Conservation (phyloP, 1,140 invertebrate genomes). For the Caerostris extrusa region DNA sequence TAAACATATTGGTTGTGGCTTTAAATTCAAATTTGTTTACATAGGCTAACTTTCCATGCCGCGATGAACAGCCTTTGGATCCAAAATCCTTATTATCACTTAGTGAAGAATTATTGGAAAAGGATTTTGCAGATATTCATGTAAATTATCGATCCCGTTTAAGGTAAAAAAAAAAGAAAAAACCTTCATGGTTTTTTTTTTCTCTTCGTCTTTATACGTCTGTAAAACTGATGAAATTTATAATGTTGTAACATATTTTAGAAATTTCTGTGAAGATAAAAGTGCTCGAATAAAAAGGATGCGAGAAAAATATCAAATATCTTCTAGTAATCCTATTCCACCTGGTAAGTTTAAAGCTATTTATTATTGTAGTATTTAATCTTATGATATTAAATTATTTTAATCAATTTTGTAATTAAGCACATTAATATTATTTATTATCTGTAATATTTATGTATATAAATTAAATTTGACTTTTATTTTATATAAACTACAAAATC, state of each 20-base stretch:
- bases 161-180: background rate
- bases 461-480: no score
- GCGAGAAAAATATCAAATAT: background rate
- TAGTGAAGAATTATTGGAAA: slow-evolving; percentile 29
- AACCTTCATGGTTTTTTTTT: background rate
- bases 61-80: slow-evolving; percentile 86
- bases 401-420: no score
- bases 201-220: background rate
- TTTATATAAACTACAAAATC: no score
- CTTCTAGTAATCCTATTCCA: background rate
- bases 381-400: no score
- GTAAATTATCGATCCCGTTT: slow-evolving; percentile 17
- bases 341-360: background rate
- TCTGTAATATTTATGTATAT: no score
- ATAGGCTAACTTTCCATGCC: slow-evolving; percentile 83
- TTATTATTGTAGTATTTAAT: background rate
- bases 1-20: no score
- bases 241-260: background rate
- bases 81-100: background rate
- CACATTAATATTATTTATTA: no score
- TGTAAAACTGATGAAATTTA: no score
- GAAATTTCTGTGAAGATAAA: slow-evolving; percentile 44
- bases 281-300: slow-evolving; percentile 9
- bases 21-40: background rate
- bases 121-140: slow-evolving; percentile 24